Conservation (phyloP, 1,140 invertebrate species). For the Drosophila novamexicana region DNA sequence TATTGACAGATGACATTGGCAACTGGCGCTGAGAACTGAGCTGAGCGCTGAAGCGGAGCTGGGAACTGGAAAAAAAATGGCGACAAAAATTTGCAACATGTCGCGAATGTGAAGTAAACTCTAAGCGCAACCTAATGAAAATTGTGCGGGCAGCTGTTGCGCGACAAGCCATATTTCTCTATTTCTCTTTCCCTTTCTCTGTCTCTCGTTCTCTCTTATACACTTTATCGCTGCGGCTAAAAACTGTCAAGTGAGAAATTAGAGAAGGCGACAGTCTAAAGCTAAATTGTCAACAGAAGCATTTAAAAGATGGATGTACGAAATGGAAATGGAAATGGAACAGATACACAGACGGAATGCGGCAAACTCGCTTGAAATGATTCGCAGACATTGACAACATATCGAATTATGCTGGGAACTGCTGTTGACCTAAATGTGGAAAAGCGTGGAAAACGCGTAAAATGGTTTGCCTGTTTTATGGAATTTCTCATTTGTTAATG, state of each 20-base stretch:
- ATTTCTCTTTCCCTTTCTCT: background rate
- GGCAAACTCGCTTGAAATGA: background rate
- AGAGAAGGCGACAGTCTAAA: conserved; percentile 40
- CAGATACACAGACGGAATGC: background rate
- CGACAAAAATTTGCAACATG: conserved; percentile 46
- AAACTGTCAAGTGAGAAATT: conserved; percentile 48
- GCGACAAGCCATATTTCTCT: background rate
- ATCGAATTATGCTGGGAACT: conserved; percentile 32
- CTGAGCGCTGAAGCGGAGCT: conserved; percentile 17
- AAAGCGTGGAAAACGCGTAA: background rate
- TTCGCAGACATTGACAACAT: conserved; percentile 12
- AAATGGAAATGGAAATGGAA: conserved; percentile 15
- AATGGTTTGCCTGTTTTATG: background rate
- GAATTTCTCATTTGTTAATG: conserved; percentile 36
- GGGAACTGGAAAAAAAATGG: conserved; percentile 12
- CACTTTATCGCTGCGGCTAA: conserved; percentile 20
- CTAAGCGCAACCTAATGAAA: conserved; percentile 55
- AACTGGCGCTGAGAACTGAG: conserved; percentile 4
- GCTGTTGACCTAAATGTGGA: conserved; percentile 15
- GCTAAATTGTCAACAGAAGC: conserved; percentile 50
- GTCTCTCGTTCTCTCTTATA: background rate
- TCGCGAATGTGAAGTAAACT: conserved; percentile 30
- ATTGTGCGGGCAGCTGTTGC: conserved; percentile 37
- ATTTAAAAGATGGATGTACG: conserved; percentile 35
- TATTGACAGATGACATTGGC: conserved; percentile 77